Conservation (phyloP, 2,888 invertebrate species). For the Limnephilus auricula region DNA sequence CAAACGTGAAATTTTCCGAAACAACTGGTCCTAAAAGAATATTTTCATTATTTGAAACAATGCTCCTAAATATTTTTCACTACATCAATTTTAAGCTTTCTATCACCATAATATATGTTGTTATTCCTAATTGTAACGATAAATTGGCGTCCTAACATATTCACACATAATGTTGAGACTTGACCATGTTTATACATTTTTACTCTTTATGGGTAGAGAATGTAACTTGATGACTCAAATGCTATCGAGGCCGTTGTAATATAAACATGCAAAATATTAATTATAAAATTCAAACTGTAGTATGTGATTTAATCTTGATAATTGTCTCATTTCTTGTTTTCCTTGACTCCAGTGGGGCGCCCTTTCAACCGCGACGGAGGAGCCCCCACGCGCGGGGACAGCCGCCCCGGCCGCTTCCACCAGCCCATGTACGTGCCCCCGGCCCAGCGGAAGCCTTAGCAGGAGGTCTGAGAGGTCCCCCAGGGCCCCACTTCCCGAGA, state of each 20-base stretch:
- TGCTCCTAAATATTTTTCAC: no score
- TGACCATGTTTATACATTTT: background rate
- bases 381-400: conserved; percentile 55
- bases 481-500: background rate
- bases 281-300: conserved; percentile 5
- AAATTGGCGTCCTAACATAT: no score
- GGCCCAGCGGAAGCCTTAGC: conserved; percentile 66
- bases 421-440: conserved; percentile 66
- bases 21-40: no score
- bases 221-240: background rate
- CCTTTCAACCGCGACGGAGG: conserved; percentile 54
- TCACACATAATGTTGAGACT: background rate
- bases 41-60: no score
- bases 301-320: background rate
- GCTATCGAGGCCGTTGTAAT: background rate
- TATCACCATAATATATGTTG: background rate
- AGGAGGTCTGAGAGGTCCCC: conserved; percentile 63
- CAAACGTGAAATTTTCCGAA: no score
- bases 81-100: no score
- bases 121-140: background rate
- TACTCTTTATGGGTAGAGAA: no score
- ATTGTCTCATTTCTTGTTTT: background rate
- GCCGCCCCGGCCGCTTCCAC: conserved; percentile 63
- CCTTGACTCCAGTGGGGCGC: conserved; percentile 51
- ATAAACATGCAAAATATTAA: background rate